Evolutionary conservation across 2,888 invertebrate species (phyloP).

Genomic region (Invenusta paracnida): DNA sequence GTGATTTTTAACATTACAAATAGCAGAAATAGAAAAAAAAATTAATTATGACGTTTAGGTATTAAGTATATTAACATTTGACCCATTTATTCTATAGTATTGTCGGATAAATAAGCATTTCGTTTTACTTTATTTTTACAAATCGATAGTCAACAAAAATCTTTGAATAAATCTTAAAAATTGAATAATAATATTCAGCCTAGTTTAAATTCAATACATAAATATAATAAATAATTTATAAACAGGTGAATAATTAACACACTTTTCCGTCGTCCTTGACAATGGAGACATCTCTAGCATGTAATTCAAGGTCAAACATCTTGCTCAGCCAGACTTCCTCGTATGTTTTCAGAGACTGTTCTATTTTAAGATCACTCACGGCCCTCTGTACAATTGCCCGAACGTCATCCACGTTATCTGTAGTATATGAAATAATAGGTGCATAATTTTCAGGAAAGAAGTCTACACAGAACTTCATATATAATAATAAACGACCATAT

Average conservation of each 20-base stretch:
- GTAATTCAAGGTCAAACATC: conserved; percentile 52
- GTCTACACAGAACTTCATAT: too few species aligned
- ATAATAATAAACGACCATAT: too few species aligned
- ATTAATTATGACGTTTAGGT: too few species aligned
- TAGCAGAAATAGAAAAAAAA: too few species aligned
- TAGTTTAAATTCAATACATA: neutral
- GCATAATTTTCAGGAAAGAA: neutral
- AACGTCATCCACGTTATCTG: conserved; percentile 60
- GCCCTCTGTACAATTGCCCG: conserved; percentile 59
- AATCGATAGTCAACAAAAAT: neutral
- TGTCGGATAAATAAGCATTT: neutral
- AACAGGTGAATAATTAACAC: neutral
- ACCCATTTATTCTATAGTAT: neutral
- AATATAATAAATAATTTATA: neutral
- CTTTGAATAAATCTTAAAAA: neutral
- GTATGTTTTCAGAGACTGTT: conserved; percentile 59
- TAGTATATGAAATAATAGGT: neutral
- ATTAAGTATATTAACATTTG: neutral
- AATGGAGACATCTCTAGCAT: neutral
- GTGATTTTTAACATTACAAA: too few species aligned
- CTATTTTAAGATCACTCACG: conserved; percentile 58
- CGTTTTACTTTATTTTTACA: too few species aligned
- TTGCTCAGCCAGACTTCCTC: conserved; percentile 61
- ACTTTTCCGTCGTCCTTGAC: neutral
- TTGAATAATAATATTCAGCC: too few species aligned